Evolutionary conservation across 2,113 vertebrate species (phyloP), one percentile per base, ranked within the genome.

Genomic region (Hippoglossus stenolepis): DNA sequence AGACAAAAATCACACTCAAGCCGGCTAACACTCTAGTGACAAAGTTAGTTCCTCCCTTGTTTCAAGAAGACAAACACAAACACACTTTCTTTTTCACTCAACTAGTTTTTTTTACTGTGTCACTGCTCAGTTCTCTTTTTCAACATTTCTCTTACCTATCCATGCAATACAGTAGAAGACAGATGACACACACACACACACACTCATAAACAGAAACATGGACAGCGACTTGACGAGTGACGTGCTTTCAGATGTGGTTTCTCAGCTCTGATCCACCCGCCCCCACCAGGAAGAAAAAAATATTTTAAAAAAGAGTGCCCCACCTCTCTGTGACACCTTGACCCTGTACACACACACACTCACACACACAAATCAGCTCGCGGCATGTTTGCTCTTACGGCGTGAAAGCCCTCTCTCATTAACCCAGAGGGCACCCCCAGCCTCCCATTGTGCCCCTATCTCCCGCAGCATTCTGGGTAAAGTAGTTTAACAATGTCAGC

Each of bases 401-500:
- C 3, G 75, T 90, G 79, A 92, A 92, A 92, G 86, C 87, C 85
- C 70, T 86, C 86, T 84, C 85, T 91, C 91, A 93, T 93, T 93
- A 93, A 92, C 91, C 90, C 75, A 70, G 80, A 87, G 89, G 86
- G 85, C 89, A 85, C 77, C 89, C 78, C 72, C 56, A 73, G 80
- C 75, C 89, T 86, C 69, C 83, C 75, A 93, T 93, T 92, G 90
- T 93, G 83, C 80, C 87, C 85, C 84, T 91, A 91, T 93, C 91
- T 93, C 85, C 83, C 35, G 24, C 83, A 56, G 91, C 91, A 93
- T 93, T 93, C 87, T 93, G 91, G 93, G 90, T 93, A 93, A 91
- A 93, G 93, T 93, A 93, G 93, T 93, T 91, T 93, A 91, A 92
- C 93, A 93, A 92, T 93, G 91, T 93, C 91, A 89, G 73, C 84